phyloP scores from a whole-genome alignment of 2,113 vertebrate species.

The Poicephalus gulielmi region DNA sequence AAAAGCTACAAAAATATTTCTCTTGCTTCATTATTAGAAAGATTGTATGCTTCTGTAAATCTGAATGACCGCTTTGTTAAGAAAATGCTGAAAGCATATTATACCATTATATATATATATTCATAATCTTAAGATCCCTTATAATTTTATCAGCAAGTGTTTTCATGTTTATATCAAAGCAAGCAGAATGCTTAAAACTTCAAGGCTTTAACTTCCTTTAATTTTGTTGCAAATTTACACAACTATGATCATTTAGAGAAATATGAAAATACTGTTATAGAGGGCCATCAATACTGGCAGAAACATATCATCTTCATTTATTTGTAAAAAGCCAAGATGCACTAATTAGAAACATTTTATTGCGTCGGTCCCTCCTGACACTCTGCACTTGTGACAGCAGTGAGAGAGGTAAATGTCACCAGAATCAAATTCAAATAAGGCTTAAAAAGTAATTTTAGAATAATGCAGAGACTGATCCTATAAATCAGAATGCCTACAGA shows the following conservation, averaged over 20 bases:
- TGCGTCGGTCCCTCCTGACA: neutral
- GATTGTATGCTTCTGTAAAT: neutral
- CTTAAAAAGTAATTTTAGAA: neutral
- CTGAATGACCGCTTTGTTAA: neutral
- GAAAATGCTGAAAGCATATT: neutral
- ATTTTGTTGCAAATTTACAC: neutral
- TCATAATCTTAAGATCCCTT: neutral
- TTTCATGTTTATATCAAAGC: neutral
- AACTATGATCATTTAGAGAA: neutral
- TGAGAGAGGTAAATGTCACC: neutral
- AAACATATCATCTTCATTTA: neutral
- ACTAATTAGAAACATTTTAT: neutral
- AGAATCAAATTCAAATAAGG: neutral
- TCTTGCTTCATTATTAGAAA: neutral
- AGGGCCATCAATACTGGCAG: neutral
- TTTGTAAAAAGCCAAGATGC: neutral
- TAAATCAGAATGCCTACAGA: neutral
- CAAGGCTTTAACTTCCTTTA: neutral
- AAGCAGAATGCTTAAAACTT: neutral
- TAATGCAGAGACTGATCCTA: neutral
- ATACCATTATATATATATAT: neutral
- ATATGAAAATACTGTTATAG: neutral
- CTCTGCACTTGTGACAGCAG: neutral
- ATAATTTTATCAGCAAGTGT: neutral
- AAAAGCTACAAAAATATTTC: neutral